Evolutionary conservation across 2,888 invertebrate species (phyloP).

Genomic region (Melinaea marsaeus): DNA sequence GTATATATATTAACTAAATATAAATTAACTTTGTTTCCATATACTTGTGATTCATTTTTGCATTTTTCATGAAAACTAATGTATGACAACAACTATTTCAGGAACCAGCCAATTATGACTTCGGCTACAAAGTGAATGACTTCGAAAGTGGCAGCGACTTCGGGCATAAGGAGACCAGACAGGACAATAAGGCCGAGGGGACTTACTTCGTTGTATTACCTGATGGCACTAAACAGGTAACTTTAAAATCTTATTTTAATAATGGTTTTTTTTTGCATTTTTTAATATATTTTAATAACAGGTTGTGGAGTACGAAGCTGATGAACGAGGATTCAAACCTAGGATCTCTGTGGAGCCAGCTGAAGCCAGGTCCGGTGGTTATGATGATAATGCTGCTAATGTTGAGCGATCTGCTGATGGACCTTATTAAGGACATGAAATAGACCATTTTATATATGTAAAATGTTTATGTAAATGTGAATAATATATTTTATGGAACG

Average conservation of each 20-base stretch:
- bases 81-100: conserved; percentile 36
- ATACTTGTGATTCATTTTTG: not conserved
- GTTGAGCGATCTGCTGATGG: conserved; percentile 50
- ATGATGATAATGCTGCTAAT: conserved; percentile 59
- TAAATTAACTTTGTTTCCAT: not conserved
- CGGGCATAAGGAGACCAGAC: conserved; percentile 80
- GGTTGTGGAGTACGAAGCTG: conserved; percentile 85
- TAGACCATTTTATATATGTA: too few species aligned
- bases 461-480: too few species aligned
- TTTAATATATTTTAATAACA: conserved; percentile 40
- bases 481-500: too few species aligned
- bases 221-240: conserved; percentile 81
- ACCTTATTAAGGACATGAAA: conserved; percentile 46
- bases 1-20: conserved; percentile 33
- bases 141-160: conserved; percentile 80
- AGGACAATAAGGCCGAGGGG: conserved; percentile 80
- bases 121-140: conserved; percentile 81
- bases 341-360: conserved; percentile 75
- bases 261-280: not conserved
- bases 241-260: not conserved
- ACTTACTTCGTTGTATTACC: conserved; percentile 82
- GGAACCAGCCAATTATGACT: conserved; percentile 83
- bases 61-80: not conserved
- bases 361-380: conserved; percentile 47
- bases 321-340: conserved; percentile 82